Evolutionary conservation across 2,888 invertebrate species (phyloP).

Genomic region (Phalera bucephala): DNA sequence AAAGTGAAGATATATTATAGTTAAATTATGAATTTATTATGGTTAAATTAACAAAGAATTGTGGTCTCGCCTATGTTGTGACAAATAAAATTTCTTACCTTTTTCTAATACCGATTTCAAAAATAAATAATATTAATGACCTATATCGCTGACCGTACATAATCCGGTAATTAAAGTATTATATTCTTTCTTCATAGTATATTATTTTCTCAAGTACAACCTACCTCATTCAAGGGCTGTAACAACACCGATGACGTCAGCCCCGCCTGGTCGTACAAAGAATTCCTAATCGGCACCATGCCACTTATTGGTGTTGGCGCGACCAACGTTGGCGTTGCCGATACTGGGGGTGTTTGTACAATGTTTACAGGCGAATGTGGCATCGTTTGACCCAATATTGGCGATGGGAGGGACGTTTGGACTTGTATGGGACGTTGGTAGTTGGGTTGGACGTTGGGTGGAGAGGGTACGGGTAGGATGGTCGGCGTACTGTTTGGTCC

Average conservation of each 20-base stretch:
- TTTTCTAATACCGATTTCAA: too few relatives aligned
- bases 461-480: slow-evolving; percentile 30
- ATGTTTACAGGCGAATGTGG: slow-evolving; percentile 50
- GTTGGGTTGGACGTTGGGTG: slow-evolving; percentile 11
- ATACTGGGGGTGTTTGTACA: slow-evolving; percentile 43
- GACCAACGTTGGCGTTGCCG: slow-evolving; percentile 44
- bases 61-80: too few relatives aligned
- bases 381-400: slow-evolving; percentile 14
- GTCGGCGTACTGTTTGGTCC: slow-evolving; percentile 45
- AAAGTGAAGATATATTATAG: too few relatives aligned
- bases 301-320: slow-evolving; percentile 60
- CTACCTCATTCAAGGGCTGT: slow-evolving; percentile 74
- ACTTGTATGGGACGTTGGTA: slow-evolving; percentile 16
- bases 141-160: too few relatives aligned
- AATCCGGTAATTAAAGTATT: too few relatives aligned
- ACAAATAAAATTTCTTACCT: too few relatives aligned
- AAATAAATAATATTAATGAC: too few relatives aligned
- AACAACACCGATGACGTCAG: slow-evolving; percentile 68
- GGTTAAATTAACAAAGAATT: too few relatives aligned
- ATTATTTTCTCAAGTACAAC: too few relatives aligned
- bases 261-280: slow-evolving; percentile 66
- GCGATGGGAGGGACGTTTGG: slow-evolving; percentile 30
- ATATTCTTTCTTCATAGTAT: too few relatives aligned
- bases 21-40: too few relatives aligned
- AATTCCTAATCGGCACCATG: slow-evolving; percentile 71